Evolutionary conservation across 2,113 vertebrate genomes (phyloP), one percentile per base, ranked within the genome.

Genomic region (Hassar affinis): DNA sequence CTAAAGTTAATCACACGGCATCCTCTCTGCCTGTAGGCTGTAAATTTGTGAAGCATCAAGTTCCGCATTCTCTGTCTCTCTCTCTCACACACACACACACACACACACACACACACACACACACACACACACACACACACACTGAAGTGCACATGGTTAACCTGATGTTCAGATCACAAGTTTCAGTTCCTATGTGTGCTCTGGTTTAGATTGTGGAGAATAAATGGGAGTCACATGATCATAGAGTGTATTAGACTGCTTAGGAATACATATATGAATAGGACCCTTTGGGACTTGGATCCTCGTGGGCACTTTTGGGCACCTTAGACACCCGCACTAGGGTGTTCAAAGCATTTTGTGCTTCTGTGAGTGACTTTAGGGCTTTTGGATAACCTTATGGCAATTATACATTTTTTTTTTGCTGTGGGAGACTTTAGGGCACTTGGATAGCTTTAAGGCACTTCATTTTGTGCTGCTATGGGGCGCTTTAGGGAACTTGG

Each of bases 161-260:
- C 12, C 11, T 69, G 64, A 2, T 51, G 11, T 81, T 59, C 10
- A 45, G 38, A 42, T 54, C 52, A 59, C 22, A 45, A 57, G 51
- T 57, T 25, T 78, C 72, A 61, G n/a, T 85, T 85, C 80, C 84
- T 82, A 54, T 8, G 25, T 1, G 18, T 15, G 11, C 42, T 27
- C 61, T 33, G 54, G 25, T 47, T 78, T 5, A 27, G 5, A 11
- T 12, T 25, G 54, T 64, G 12, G 0, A 20, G 75, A 38, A 22
- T 66, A 20, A 14, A 79, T n/a, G 22, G 12, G 30, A 78, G 42
- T 72, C n/a, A 33, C 15, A 33, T 33, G 47, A 52, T 75, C 47
- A 30, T 14, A 0, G 22, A 71, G 9, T 69, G 35, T 12, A 11
- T 38, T 10, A 68, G 33, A 66, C 62, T n/a, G 8, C 25, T 10